A percentile compares a stretch with the other conserved stretches of the same genome.
phyloP scores from a whole-genome alignment of 2,888 invertebrate species.

The Plagodis pulveraria region DNA sequence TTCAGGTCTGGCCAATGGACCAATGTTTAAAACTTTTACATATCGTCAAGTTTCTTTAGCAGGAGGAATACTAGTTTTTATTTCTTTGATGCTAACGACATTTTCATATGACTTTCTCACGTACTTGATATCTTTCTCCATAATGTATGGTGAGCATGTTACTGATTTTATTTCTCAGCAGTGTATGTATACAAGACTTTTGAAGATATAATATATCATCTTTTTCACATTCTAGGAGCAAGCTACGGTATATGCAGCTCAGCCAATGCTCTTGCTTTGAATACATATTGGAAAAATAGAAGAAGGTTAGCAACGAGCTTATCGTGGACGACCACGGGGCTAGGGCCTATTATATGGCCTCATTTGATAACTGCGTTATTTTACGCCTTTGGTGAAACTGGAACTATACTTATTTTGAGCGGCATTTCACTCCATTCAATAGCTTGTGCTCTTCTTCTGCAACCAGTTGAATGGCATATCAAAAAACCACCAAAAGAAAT shows the following conservation, averaged over 20 bases:
- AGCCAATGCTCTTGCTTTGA: conserved; percentile 88
- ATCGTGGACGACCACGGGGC: conserved; percentile 89
- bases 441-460: conserved; percentile 87
- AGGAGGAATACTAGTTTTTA: conserved; percentile 85
- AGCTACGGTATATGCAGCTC: conserved; percentile 88
- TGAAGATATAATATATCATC: background rate
- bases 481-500: conserved; percentile 66
- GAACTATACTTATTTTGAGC: conserved; percentile 87
- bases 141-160: conserved; percentile 86
- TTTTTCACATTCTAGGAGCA: conserved; percentile 69
- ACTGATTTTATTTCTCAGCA: too few relatives aligned
- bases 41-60: conserved; percentile 88
- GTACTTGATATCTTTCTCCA: conserved; percentile 87
- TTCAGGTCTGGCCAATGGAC: conserved; percentile 89
- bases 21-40: conserved; percentile 87
- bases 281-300: conserved; percentile 89
- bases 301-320: conserved; percentile 89
- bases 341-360: conserved; percentile 90
- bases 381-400: conserved; percentile 86
- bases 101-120: conserved; percentile 86
- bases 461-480: conserved; percentile 91
- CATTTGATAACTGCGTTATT: conserved; percentile 88
- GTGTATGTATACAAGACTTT: too few relatives aligned
- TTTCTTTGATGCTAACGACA: conserved; percentile 85
- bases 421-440: conserved; percentile 88